A percentile compares a stretch with the other conserved stretches of the same genome.
phyloP scores from a whole-genome alignment of 2,113 vertebrate genomes.

The Oryzias celebensis region DNA sequence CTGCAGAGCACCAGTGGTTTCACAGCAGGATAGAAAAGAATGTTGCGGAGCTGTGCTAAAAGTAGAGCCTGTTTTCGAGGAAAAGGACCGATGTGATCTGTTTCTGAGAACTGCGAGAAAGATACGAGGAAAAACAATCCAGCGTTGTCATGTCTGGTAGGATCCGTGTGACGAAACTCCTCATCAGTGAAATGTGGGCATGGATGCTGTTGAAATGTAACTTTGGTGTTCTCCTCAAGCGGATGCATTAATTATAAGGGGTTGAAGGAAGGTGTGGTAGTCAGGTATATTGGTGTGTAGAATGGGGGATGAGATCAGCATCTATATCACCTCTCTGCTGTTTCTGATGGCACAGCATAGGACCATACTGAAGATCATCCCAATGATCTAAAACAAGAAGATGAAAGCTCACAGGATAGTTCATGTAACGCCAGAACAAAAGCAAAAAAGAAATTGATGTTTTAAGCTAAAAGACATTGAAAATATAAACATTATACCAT shows the following conservation, averaged over 20 bases:
- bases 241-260: constrained; percentile 28
- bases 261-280: constrained; percentile 6
- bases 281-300: constrained; percentile 7
- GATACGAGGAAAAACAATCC: constrained; percentile 27
- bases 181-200: constrained; percentile 24
- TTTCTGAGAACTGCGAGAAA: constrained; percentile 33
- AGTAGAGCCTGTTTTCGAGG: constrained; percentile 14
- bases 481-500: constrained; percentile 79
- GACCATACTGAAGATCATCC: constrained; percentile 98
- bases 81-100: constrained; percentile 17
- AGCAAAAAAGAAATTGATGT: neutral
- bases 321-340: constrained; percentile 89
- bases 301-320: neutral
- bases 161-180: constrained; percentile 17
- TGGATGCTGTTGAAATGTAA: constrained; percentile 17
- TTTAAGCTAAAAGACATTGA: neutral
- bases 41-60: constrained; percentile 42
- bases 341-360: constrained; percentile 94
- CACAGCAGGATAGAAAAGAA: constrained; percentile 23
- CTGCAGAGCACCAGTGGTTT: constrained; percentile 17
- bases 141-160: constrained; percentile 41
- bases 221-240: constrained; percentile 24
- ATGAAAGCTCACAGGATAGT: neutral
- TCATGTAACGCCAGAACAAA: neutral
- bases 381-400: constrained; percentile 83